Conservation (phyloP, 2,113 vertebrate species). For the Ramphastos sulfuratus region DNA sequence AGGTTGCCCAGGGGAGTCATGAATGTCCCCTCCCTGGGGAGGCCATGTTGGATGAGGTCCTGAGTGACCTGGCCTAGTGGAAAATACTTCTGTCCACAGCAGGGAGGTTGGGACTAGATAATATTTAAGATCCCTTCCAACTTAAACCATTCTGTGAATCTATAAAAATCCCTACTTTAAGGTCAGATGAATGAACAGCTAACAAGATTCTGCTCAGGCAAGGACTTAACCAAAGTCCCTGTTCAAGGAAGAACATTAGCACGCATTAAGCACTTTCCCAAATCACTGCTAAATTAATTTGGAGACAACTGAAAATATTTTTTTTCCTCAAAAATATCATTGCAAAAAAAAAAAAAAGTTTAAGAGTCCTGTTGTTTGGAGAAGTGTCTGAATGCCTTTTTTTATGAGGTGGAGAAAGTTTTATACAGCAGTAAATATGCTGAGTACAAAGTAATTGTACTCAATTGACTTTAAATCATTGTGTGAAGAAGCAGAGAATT, state of each 20-base stretch:
- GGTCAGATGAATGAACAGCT: background rate
- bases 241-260: background rate
- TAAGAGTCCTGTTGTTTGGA: background rate
- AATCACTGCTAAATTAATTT: background rate
- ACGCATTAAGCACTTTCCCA: background rate
- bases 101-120: too few relatives aligned
- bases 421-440: conserved; percentile 19
- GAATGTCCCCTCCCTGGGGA: too few relatives aligned
- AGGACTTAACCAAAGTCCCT: background rate
- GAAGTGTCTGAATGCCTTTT: background rate
- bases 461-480: conserved; percentile 13
- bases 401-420: background rate
- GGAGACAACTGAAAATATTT: background rate
- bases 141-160: too few relatives aligned
- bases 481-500: conserved; percentile 1
- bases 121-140: too few relatives aligned
- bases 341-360: background rate
- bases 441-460: conserved; percentile 18
- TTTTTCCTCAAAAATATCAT: background rate
- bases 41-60: too few relatives aligned
- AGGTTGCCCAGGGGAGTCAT: too few relatives aligned
- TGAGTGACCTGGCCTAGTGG: too few relatives aligned
- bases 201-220: background rate
- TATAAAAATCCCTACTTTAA: background rate
- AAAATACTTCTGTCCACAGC: too few relatives aligned